Evolutionary conservation across 2,797 vertebrate genomes (phyloP).

Genomic region (Leptoclinus maculatus): DNA sequence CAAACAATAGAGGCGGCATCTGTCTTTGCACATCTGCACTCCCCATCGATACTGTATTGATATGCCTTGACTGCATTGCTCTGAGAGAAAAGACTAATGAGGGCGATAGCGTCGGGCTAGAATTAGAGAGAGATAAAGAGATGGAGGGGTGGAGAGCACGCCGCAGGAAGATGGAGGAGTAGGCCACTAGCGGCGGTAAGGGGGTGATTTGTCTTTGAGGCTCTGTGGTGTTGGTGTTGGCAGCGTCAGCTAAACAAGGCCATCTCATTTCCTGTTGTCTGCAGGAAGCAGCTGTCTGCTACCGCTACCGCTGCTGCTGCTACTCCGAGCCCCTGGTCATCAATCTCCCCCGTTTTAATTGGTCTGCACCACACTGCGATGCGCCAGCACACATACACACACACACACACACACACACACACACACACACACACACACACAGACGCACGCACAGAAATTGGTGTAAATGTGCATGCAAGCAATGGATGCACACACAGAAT

Average conservation of each 20-base stretch:
- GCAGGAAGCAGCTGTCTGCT: conserved; percentile 84
- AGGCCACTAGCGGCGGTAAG: conserved; percentile 54
- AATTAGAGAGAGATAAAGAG: conserved; percentile 63
- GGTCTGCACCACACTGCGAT: conserved; percentile 77
- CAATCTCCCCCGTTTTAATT: conserved; percentile 86
- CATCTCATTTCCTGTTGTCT: conserved; percentile 87
- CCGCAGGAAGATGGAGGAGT: conserved; percentile 65
- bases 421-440: conserved; percentile 5
- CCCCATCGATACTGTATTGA: conserved; percentile 16
- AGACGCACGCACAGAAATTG: conserved; percentile 53
- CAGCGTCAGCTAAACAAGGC: conserved; percentile 83
- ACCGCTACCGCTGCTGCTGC: conserved; percentile 64
- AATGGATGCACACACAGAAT: background rate
- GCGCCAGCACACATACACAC: conserved; percentile 29
- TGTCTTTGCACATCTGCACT: conserved; percentile 26
- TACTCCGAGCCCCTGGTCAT: conserved; percentile 78
- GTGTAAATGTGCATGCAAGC: conserved; percentile 44
- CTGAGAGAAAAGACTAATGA: conserved; percentile 58
- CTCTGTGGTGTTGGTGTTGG: conserved; percentile 70
- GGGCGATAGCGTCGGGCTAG: conserved; percentile 36
- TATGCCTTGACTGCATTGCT: conserved; percentile 43
- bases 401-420: conserved; percentile 11
- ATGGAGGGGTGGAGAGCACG: conserved; percentile 46
- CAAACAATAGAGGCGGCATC: conserved; percentile 8
- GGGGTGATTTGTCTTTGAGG: conserved; percentile 83